Conservation (phyloP, 2,113 vertebrate species). For the Pelobates fuscus region DNA sequence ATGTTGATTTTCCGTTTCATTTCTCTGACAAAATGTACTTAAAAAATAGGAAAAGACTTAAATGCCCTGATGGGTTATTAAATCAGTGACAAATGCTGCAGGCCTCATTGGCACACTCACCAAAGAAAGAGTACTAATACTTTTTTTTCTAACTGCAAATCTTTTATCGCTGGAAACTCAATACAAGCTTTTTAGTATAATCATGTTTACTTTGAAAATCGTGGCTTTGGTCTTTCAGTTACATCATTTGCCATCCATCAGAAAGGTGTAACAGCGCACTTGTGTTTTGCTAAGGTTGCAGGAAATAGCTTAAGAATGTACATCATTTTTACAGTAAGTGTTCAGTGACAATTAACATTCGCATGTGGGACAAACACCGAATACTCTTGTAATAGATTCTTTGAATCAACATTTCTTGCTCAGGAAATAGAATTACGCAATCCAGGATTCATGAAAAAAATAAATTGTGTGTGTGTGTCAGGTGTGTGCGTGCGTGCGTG, state of each 20-base stretch:
- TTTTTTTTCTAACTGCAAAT: conserved; percentile 32
- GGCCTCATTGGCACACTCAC: conserved; percentile 13
- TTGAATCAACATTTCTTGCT: not conserved
- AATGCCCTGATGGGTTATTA: conserved; percentile 28
- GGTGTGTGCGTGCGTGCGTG: too few species aligned
- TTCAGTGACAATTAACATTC: not conserved
- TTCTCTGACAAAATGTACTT: conserved; percentile 47
- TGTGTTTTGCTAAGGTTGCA: conserved; percentile 2
- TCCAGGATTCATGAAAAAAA: too few species aligned
- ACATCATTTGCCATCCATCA: conserved; percentile 38
- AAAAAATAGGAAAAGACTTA: conserved; percentile 47
- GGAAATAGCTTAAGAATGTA: conserved; percentile 15
- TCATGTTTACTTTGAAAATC: conserved; percentile 41
- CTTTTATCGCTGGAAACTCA: conserved; percentile 34
- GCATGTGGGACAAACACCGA: not conserved
- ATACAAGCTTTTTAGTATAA: conserved; percentile 31
- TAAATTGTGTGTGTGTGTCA: too few species aligned
- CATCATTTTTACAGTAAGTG: conserved; percentile 31
- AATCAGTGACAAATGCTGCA: conserved; percentile 12
- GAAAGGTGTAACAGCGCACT: conserved; percentile 8
- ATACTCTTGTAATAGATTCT: not conserved
- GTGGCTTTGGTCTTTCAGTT: conserved; percentile 45
- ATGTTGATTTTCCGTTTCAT: conserved; percentile 52
- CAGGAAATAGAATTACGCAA: too few species aligned
- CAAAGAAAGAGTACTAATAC: conserved; percentile 29